Percentiles rank a stretch among this genome's conserved stretches.
Evolutionary conservation across 2,888 invertebrate genomes (phyloP).

Genomic region (Caenorhabditis zanzibari): DNA sequence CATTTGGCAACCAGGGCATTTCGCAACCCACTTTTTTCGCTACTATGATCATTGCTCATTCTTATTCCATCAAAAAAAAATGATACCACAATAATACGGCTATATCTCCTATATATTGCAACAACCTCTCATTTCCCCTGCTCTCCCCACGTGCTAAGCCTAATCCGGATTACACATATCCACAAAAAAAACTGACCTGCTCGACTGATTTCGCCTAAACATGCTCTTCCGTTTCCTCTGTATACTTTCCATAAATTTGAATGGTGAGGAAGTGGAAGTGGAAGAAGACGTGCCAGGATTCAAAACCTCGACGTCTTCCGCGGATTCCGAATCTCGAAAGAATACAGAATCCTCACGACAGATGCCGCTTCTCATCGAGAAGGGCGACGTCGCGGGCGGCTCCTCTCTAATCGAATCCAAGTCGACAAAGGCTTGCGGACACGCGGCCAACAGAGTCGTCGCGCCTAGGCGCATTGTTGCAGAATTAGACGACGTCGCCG

Average conservation of each 20-base stretch:
- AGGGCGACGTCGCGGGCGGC: conserved; percentile 49
- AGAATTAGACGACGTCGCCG: conserved; percentile 10
- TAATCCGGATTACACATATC: neutral
- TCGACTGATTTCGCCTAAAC: conserved; percentile 65
- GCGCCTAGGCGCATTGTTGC: conserved; percentile 55
- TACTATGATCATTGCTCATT: too few species aligned
- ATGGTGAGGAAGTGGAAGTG: conserved; percentile 32
- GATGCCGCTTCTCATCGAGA: neutral
- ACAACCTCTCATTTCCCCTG: too few species aligned
- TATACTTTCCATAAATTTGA: conserved; percentile 58
- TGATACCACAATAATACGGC: too few species aligned
- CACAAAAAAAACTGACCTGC: conserved; percentile 47
- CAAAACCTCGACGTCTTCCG: neutral
- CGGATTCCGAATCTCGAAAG: conserved; percentile 32
- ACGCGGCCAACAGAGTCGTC: conserved; percentile 47
- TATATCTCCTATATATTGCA: too few species aligned
- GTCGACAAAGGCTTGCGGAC: conserved; percentile 46
- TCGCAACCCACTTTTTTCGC: too few species aligned
- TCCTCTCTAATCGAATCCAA: conserved; percentile 66
- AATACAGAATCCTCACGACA: conserved; percentile 44
- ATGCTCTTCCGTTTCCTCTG: conserved; percentile 60
- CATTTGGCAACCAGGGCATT: too few species aligned
- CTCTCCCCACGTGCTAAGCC: neutral
- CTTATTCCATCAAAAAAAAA: too few species aligned
- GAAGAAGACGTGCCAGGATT: neutral